phyloP scores from a whole-genome alignment of 2,113 vertebrate species.

The Phycodurus eques region DNA sequence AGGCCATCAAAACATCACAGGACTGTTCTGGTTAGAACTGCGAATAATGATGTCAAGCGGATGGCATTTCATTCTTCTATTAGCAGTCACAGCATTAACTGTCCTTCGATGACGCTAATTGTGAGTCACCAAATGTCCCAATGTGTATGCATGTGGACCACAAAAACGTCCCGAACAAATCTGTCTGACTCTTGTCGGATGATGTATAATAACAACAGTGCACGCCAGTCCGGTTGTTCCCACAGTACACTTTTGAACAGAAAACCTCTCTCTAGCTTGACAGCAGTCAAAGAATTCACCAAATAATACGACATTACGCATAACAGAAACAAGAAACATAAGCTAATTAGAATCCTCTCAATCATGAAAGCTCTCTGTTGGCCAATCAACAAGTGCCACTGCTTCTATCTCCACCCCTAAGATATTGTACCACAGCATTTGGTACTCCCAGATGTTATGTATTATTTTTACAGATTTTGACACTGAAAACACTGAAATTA shows the following conservation, averaged over 20 bases:
- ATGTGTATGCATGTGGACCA: not conserved
- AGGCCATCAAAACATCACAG: not conserved
- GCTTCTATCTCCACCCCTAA: too few relatives aligned
- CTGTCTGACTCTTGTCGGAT: not conserved
- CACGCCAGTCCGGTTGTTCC: not conserved
- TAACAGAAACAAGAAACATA: not conserved
- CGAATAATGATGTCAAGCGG: not conserved
- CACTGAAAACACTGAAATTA: not conserved
- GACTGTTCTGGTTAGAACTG: constrained; percentile 1
- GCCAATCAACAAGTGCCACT: too few relatives aligned
- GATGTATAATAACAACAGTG: not conserved
- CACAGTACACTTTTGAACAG: not conserved
- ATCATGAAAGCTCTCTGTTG: too few relatives aligned
- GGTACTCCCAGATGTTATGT: too few relatives aligned
- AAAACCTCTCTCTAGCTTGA: not conserved
- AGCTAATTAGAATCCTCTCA: not conserved
- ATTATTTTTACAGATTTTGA: not conserved
- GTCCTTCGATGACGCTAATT: not conserved
- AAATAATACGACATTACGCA: not conserved
- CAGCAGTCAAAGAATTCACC: not conserved
- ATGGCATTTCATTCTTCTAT: not conserved
- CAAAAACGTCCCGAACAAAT: not conserved
- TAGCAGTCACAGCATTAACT: not conserved
- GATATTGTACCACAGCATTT: too few relatives aligned
- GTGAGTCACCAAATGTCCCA: not conserved